Evolutionary conservation across 2,888 invertebrate species (phyloP), one percentile per base, ranked within the genome.

Genomic region (Drosophila melanosoma): DNA sequence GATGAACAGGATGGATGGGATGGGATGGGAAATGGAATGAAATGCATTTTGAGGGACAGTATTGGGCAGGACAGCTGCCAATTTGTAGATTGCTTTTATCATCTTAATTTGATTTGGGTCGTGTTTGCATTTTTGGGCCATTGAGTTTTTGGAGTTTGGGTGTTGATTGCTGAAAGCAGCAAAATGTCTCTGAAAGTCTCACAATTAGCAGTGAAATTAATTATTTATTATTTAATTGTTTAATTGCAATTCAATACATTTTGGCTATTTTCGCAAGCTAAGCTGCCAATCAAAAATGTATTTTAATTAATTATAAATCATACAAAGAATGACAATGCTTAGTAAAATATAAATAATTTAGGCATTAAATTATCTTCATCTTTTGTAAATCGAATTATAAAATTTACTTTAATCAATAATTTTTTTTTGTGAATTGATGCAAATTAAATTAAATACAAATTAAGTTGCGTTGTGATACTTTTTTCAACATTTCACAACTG

Each of bases 11-110:
- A 17, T 29, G 29, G 29, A 29, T 29, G 32, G n/a, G n/a, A n/a
- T n/a, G n/a, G n/a, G n/a, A 26, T 35, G 23, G 63, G 17, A 17
- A 12, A 20, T 29, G 29, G 20, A 26, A 7, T n/a, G 49, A 29
- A 10, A n/a, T 56, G 49, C 35, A 20, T 33, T 32, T 32, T 17
- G 52, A 20, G 20, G 15, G 45, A 3, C 11, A 49, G 29, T 3
- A 7, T 7, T 23, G 36, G 23, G 17, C 8, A n/a, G 38, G 72
- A 66, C 54, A 71, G 59, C 74, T 81, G 87, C 71, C 90, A 81
- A 77, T 87, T 87, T 89, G 79, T 84, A 85, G 90, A 88, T 90
- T 88, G 84, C 87, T 83, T 90, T 89, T 90, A 86, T 83, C 89
- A 87, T 76, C 87, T 90, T 89, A 90, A 86, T 86, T 86, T 83